Evolutionary conservation across 2,113 vertebrate species (phyloP).

Genomic region (Sinocyclocheilus anophthalmus): DNA sequence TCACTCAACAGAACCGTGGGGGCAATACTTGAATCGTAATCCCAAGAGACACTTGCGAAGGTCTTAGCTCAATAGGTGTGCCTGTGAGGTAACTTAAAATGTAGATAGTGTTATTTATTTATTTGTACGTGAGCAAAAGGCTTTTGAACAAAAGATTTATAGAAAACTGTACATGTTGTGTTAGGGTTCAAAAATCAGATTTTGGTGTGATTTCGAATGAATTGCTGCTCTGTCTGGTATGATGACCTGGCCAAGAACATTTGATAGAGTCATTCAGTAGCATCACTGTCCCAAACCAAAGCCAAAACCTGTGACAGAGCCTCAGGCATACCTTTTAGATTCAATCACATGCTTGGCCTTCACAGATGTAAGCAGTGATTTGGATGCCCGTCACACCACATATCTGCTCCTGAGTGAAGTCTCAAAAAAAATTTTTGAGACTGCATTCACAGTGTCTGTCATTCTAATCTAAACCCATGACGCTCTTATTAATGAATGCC

Average conservation of each 20-base stretch:
- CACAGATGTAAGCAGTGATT: constrained; percentile 13
- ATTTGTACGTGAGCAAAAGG: not conserved
- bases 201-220: no score
- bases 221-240: not conserved
- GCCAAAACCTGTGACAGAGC: not conserved
- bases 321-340: constrained; percentile 2
- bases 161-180: not conserved
- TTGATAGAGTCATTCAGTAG: not conserved
- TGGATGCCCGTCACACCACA: not conserved
- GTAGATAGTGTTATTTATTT: not conserved
- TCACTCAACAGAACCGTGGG: constrained; percentile 3
- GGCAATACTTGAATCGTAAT: not conserved
- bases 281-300: not conserved
- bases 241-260: constrained; percentile 8
- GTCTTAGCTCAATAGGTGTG: not conserved
- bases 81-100: not conserved
- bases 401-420: not conserved
- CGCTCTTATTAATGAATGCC: not conserved
- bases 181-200: not conserved
- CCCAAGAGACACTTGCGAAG: not conserved
- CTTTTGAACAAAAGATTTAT: not conserved
- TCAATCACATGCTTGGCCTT: constrained; percentile 5
- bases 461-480: not conserved
- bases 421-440: not conserved
- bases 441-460: not conserved